A percentile compares a stretch with the other conserved stretches of the same genome.
Evolutionary conservation across 1,140 invertebrate genomes (phyloP).

Genomic region (Theocolax elegans): DNA sequence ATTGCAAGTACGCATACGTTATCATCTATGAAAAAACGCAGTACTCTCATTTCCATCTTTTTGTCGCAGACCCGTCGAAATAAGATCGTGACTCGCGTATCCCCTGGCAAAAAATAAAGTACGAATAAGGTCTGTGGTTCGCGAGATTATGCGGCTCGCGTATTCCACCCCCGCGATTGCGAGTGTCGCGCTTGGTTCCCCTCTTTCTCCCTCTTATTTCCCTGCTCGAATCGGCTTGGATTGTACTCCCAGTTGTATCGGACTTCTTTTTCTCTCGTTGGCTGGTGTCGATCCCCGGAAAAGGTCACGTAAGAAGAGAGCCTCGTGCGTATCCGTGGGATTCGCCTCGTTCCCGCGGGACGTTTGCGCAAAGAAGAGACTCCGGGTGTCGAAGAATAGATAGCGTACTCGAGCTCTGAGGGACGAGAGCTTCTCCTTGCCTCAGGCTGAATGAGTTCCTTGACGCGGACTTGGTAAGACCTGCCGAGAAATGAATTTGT

Average conservation of each 20-base stretch:
- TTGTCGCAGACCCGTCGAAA: neutral
- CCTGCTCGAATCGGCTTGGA: neutral
- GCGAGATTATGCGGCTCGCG: constrained; percentile 4
- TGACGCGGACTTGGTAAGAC: neutral
- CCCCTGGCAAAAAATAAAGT: neutral
- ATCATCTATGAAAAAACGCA: no score
- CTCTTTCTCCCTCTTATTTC: constrained; percentile 1
- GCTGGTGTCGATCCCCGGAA: neutral
- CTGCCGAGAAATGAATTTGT: constrained; percentile 10
- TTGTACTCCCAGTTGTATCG: constrained; percentile 5
- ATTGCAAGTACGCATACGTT: constrained; percentile 11
- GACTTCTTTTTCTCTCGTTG: neutral
- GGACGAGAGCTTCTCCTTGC: constrained; percentile 2
- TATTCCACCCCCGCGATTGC: neutral
- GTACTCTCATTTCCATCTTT: neutral
- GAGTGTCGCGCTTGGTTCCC: neutral
- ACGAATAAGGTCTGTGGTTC: neutral
- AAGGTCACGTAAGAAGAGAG: constrained; percentile 23
- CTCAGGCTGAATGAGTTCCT: constrained; percentile 10
- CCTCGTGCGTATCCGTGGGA: constrained; percentile 3
- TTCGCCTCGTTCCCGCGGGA: constrained; percentile 10
- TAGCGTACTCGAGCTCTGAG: neutral
- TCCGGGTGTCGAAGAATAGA: constrained; percentile 19
- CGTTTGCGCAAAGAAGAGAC: neutral
- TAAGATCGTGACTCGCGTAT: neutral